Evolutionary conservation across 2,113 vertebrate species (phyloP).

Genomic region (Odontophorus gujanensis): DNA sequence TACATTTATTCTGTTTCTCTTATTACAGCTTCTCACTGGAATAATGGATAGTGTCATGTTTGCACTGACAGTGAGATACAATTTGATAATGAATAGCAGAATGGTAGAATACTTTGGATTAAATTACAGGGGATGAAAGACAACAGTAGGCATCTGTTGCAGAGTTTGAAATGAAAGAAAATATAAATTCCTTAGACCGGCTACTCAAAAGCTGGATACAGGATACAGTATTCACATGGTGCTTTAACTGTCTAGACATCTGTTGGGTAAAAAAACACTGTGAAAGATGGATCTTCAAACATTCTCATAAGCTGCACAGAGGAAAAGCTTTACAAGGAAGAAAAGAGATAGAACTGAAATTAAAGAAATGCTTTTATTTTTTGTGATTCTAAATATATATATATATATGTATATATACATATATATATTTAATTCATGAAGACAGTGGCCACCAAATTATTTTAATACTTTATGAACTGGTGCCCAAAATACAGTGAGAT

Average conservation of each 20-base stretch:
- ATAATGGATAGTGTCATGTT: not conserved
- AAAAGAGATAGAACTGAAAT: not conserved
- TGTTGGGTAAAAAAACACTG: not conserved
- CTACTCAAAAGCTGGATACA: not conserved
- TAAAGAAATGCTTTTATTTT: not conserved
- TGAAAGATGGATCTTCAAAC: conserved; percentile 7
- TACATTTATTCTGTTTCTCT: not conserved
- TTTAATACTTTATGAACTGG: not conserved
- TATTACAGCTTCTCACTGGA: not conserved
- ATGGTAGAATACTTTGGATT: conserved; percentile 22
- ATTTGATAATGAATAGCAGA: conserved; percentile 33
- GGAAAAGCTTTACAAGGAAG: not conserved
- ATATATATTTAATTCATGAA: not conserved
- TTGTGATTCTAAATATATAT: not conserved
- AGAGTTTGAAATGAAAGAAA: conserved; percentile 9
- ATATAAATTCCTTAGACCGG: not conserved
- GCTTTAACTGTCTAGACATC: not conserved
- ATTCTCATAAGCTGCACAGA: not conserved
- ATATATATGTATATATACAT: no score
- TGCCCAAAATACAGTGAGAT: not conserved
- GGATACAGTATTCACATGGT: not conserved
- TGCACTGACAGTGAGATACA: not conserved
- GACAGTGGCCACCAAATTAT: not conserved
- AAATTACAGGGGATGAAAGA: conserved; percentile 21
- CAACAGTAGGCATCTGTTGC: not conserved